Base-by-base conservation (phyloP, 2,113 vertebrate species). In the Pterophyllum scalare region DNA sequence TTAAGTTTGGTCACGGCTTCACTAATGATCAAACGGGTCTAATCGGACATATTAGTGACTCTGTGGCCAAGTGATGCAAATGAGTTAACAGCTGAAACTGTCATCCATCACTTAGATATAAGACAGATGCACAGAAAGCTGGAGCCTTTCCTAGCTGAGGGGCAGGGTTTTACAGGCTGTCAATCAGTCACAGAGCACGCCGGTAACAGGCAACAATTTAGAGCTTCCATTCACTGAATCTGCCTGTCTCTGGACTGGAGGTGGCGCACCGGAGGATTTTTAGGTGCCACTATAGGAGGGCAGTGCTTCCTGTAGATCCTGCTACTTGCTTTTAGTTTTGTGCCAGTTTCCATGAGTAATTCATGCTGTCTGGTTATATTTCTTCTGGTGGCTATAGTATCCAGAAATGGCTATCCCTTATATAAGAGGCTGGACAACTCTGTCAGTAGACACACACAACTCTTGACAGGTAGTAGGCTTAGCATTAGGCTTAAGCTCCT, bases 391-490 rank as follows among this genome's bases (percentile, higher is more conserved):
- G 67, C n/a, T 13, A 13, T 24, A 35, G 22, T 24, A 15, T 84
- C 80, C 81, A 90, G 43, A 91, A 82, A 89, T 77, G 81, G 59
- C 19, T 82, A 38, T 26, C 28, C 80, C 90, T 94, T 93, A 88
- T 84, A 64, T 92, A 93, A 93, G 67, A 56, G 75, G 38, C 35
- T 26, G 64, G 38, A 60, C 58, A 83, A 67, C 56, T 72, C 75
- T 81, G 83, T 95, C 84, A 94, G 74, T 87, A 86, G 93, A 92
- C 22, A 54, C 84, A 92, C 84, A 93, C 79, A 91, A 93, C 92
- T 93, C 84, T 88, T 95, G 93, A 96, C 94, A 95, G 89, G 91
- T 84, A 93, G 91, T 65, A 92, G 88, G 94, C 91, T 95, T 95
- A 95, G 82, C 87, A 94, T 94, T 94, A 94, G 80, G 87, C 89